Base-by-base conservation (phyloP, 92 coral and sea anemone genomes). In the Ricordea florida region DNA sequence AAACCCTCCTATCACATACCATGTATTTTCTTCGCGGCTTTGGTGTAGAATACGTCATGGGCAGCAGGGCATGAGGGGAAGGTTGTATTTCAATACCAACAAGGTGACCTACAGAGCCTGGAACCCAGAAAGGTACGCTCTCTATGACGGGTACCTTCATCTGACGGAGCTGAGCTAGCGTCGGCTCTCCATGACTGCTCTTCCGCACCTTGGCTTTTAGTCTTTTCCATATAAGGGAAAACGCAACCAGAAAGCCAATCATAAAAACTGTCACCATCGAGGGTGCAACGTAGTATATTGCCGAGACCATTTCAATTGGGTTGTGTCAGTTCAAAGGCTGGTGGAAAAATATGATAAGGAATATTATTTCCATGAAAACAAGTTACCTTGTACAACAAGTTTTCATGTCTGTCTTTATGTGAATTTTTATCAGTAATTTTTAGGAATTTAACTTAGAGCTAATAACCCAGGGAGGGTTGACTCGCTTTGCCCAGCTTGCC, bases 21-120 rank as follows among this genome's bases (percentile, higher is more conserved):
- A 36, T 29, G 36, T 69, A 50, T 16, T 2, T 4, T 24, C 63
- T 11, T 3, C 38, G 50, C 7, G 59, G 64, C 33, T 73, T 86
- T 36, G 91, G 80, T 9, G 82, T 79, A 2, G 90, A 79, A 23
- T 77, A 79, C 11, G 64, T 53, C 35, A 48, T 24, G 0, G 97
- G 97, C 49, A 67, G 69, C 47, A 83, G 62, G 41, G 62, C 63
- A n/a, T 20, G 13, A 9, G 81, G 53, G 1, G 86, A 68, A 0
- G 97, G 97, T 43, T 91, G 97, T 21, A 91, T 82, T 66, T 87
- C 93, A 26, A 91, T 74, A 9, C 85, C 89, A 0, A 87, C 89
- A 10, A 82, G 26, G 40, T 74, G 61, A 0, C 81, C 66, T 0
- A 67, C 38, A 7, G n/a, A 40, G 16, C 82, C 50, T 48, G 93